These are phyloP conservation scores for Alcedo quadribrachys DNA, from an alignment of 2,797 vertebrate genomes.

Conservation along the genomic window DNA sequence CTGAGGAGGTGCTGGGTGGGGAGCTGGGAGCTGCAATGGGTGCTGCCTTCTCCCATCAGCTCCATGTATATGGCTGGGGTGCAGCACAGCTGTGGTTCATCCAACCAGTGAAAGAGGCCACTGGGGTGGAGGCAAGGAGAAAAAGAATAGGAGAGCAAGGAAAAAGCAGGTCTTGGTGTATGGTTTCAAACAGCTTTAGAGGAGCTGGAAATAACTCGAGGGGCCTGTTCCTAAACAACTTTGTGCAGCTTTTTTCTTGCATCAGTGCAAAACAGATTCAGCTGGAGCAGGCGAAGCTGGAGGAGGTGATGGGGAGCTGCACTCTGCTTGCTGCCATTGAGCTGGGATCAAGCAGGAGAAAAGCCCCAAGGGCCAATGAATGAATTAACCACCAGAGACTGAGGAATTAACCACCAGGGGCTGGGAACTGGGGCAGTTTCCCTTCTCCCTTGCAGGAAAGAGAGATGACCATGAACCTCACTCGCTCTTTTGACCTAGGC, in stretches of 20 bases:
- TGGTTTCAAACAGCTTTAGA: background rate
- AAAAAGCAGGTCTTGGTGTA: constrained; percentile 15
- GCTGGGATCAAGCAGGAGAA: background rate
- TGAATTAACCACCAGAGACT: background rate
- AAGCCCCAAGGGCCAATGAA: background rate
- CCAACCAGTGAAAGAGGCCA: constrained; percentile 44
- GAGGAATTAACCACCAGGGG: background rate
- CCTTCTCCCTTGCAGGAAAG: background rate
- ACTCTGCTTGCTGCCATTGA: background rate
- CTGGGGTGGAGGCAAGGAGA: background rate
- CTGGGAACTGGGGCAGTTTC: background rate
- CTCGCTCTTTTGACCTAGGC: background rate
- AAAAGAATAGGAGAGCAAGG: background rate
- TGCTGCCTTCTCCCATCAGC: background rate
- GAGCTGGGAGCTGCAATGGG: background rate
- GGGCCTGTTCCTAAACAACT: background rate
- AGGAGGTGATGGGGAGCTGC: background rate
- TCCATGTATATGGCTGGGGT: constrained; percentile 49
- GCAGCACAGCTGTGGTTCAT: constrained; percentile 28
- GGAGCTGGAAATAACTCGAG: background rate
- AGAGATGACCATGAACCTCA: accelerated
- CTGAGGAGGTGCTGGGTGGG: background rate
- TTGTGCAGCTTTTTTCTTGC: background rate
- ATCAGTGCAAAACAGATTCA: background rate
- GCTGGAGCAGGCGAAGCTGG: background rate